Percentiles rank a stretch among this genome's conserved stretches.
Evolutionary conservation across 2,797 vertebrate genomes (phyloP).

Genomic region (Poecilia picta): DNA sequence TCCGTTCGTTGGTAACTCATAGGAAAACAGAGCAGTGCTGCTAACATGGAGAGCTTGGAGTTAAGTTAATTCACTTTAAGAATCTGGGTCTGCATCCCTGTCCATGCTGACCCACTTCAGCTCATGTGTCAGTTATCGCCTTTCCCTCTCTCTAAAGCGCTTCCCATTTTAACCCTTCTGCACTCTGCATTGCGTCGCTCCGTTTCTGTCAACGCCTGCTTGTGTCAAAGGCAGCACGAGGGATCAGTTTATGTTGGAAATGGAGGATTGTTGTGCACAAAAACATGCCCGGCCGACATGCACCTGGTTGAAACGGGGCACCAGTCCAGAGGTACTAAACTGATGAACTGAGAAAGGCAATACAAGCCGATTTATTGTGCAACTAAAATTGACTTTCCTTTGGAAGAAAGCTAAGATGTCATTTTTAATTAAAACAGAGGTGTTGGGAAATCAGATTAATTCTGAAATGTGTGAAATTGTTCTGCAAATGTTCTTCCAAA

Average conservation of each 20-base stretch:
- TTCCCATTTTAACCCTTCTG: conserved; percentile 20
- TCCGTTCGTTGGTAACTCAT: no score
- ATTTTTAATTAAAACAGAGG: background rate
- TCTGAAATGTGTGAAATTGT: background rate
- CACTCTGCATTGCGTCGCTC: conserved; percentile 9
- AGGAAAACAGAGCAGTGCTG: background rate
- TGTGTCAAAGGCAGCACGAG: conserved; percentile 21
- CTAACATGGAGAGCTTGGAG: background rate
- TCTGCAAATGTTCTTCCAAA: background rate
- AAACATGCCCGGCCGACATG: conserved; percentile 25
- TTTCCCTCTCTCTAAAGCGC: conserved; percentile 8
- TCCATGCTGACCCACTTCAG: conserved; percentile 50
- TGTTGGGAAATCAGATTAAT: background rate
- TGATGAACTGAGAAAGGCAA: background rate
- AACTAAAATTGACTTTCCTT: background rate
- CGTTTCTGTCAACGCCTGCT: conserved; percentile 25
- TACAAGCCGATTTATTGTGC: background rate
- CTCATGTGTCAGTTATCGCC: conserved; percentile 1
- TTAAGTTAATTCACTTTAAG: conserved; percentile 10
- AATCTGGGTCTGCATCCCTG: conserved; percentile 18
- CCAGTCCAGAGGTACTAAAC: background rate
- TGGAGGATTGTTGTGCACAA: conserved; percentile 17
- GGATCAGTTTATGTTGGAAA: conserved; percentile 18
- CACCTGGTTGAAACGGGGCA: background rate
- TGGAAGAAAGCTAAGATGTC: background rate